These are phyloP conservation scores for Pogoniulus pusillus DNA, from an alignment of 2,797 vertebrate genomes.

Conservation along the genomic window DNA sequence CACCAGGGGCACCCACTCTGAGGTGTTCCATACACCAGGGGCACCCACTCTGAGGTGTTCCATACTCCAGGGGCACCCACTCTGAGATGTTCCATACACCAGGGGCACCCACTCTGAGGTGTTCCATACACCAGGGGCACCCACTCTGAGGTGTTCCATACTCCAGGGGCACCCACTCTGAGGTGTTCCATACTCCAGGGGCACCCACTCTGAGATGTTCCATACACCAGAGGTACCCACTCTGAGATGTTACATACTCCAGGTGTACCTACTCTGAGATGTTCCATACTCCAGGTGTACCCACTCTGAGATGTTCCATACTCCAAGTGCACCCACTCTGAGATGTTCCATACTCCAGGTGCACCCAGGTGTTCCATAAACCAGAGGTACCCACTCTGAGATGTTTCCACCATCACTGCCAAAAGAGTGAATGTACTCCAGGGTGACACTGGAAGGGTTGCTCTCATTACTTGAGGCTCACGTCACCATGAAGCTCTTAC, in stretches of 20 bases:
- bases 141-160: not conserved
- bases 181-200: not conserved
- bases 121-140: too few species aligned
- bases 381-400: rapidly evolving
- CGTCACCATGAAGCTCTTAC: rapidly evolving
- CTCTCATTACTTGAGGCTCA: rapidly evolving
- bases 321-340: rapidly evolving
- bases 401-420: not conserved
- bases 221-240: too few species aligned
- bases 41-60: not conserved
- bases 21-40: too few species aligned
- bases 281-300: too few species aligned
- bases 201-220: not conserved
- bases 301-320: not conserved
- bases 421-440: not conserved
- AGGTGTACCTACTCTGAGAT: rapidly evolving
- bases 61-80: rapidly evolving
- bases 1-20: rapidly evolving
- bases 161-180: rapidly evolving
- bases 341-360: too few species aligned
- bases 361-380: too few species aligned
- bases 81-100: not conserved
- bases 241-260: not conserved
- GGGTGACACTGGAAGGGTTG: too few species aligned
- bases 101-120: rapidly evolving